phyloP scores from a whole-genome alignment of 2,113 vertebrate genomes.

The Chitala chitala region DNA sequence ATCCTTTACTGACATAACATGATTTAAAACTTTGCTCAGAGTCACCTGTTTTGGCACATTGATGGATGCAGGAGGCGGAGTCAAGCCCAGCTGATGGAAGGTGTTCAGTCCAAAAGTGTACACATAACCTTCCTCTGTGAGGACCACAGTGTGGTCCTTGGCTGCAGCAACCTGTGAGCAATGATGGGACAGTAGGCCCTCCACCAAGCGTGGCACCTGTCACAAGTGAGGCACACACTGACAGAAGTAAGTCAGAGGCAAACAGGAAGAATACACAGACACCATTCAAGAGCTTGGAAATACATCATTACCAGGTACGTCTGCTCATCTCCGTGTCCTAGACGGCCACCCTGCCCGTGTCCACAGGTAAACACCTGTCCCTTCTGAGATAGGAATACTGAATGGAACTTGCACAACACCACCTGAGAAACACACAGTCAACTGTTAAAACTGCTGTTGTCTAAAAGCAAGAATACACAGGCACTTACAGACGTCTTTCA shows the following conservation, averaged over 20 bases:
- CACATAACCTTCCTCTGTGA: constrained; percentile 89
- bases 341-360: constrained; percentile 92
- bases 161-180: constrained; percentile 87
- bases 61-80: constrained; percentile 75
- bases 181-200: constrained; percentile 78
- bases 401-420: constrained; percentile 94
- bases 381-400: constrained; percentile 94
- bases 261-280: neutral
- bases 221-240: neutral
- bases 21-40: too few relatives aligned
- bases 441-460: constrained; percentile 57
- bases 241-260: neutral
- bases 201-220: constrained; percentile 85
- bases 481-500: too few relatives aligned
- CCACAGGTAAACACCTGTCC: constrained; percentile 94
- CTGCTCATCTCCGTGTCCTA: constrained; percentile 94
- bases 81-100: constrained; percentile 85
- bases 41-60: constrained; percentile 88
- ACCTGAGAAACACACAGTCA: constrained; percentile 60
- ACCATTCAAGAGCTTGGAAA: neutral
- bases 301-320: constrained; percentile 80
- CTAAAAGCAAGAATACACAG: too few relatives aligned
- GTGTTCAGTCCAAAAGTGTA: constrained; percentile 91
- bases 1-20: too few relatives aligned
- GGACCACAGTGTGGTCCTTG: constrained; percentile 89